These are phyloP conservation scores for Lithobates pipiens DNA, from an alignment of 2,797 vertebrate genomes.

Conservation along the genomic window DNA sequence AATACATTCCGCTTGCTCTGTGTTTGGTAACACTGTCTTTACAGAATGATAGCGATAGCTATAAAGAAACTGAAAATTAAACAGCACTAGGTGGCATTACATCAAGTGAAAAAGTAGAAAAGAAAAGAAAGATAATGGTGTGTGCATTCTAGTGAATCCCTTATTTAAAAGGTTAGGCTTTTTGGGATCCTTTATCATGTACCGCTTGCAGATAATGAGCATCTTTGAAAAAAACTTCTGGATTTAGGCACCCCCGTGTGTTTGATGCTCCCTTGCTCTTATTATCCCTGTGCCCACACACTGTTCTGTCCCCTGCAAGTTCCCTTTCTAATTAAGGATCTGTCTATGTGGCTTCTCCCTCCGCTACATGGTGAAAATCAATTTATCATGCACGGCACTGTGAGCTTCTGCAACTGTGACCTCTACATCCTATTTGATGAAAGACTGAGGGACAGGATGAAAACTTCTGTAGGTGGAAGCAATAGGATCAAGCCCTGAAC, in stretches of 20 bases:
- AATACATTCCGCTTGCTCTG: background rate
- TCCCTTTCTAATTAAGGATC: constrained; percentile 44
- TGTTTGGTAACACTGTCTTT: background rate
- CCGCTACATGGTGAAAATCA: constrained; percentile 32
- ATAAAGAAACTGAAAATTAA: background rate
- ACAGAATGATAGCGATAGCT: background rate
- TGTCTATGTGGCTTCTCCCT: constrained; percentile 14
- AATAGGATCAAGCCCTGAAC: background rate
- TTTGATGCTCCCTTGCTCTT: constrained; percentile 41
- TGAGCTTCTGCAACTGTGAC: constrained; percentile 60
- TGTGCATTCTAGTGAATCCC: background rate
- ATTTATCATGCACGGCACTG: constrained; percentile 31
- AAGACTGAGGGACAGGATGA: constrained; percentile 8
- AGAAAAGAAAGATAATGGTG: background rate
- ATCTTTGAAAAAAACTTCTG: constrained; percentile 16
- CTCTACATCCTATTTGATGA: constrained; percentile 38
- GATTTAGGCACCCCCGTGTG: constrained; percentile 31
- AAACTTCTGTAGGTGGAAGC: constrained; percentile 5
- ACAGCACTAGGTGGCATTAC: background rate
- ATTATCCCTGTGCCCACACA: constrained; percentile 34
- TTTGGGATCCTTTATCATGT: constrained; percentile 4
- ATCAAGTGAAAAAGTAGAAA: background rate
- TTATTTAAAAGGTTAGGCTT: constrained; percentile 16
- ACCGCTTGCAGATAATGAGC: constrained; percentile 47
- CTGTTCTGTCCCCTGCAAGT: constrained; percentile 25